These are phyloP conservation scores for Sycophila texana DNA, from an alignment of 2,888 invertebrate genomes.

Conservation along the genomic window DNA sequence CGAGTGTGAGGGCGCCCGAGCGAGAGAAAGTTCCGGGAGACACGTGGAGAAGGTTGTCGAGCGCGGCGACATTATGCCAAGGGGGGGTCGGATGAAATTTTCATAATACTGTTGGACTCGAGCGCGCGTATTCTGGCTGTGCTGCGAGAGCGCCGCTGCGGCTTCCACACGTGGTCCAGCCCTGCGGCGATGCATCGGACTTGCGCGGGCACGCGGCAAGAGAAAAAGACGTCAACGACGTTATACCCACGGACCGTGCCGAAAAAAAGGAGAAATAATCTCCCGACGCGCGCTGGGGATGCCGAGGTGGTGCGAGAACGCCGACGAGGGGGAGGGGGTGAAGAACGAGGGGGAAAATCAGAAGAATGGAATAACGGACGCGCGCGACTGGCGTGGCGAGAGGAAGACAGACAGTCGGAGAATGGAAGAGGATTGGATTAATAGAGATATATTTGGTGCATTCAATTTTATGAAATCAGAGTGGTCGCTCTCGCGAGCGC, in stretches of 20 bases:
- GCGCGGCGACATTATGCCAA: conserved; percentile 40
- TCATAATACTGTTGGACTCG: conserved; percentile 54
- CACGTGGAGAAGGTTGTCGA: conserved; percentile 16
- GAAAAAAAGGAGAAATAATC: conserved; percentile 20
- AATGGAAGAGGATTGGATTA: conserved; percentile 48
- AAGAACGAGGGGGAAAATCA: conserved; percentile 4
- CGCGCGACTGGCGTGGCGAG: conserved; percentile 8
- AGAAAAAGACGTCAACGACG: conserved; percentile 23
- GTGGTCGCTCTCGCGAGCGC: conserved; percentile 14
- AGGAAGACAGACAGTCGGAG: conserved; percentile 1
- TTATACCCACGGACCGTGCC: not conserved
- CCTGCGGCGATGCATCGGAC: not conserved
- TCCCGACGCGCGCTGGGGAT: not conserved
- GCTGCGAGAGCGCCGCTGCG: not conserved
- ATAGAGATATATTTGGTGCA: conserved; percentile 52
- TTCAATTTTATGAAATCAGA: conserved; percentile 51
- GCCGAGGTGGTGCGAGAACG: not conserved
- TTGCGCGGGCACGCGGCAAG: not conserved
- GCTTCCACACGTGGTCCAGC: not conserved
- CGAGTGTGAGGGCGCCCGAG: not conserved
- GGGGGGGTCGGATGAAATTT: conserved; percentile 58
- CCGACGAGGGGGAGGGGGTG: not conserved
- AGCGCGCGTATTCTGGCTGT: not conserved
- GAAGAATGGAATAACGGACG: conserved; percentile 53
- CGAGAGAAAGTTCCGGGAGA: conserved; percentile 28